Evolutionary conservation across 2,797 vertebrate species (phyloP).

Genomic region (Coracias cyanogaster): DNA sequence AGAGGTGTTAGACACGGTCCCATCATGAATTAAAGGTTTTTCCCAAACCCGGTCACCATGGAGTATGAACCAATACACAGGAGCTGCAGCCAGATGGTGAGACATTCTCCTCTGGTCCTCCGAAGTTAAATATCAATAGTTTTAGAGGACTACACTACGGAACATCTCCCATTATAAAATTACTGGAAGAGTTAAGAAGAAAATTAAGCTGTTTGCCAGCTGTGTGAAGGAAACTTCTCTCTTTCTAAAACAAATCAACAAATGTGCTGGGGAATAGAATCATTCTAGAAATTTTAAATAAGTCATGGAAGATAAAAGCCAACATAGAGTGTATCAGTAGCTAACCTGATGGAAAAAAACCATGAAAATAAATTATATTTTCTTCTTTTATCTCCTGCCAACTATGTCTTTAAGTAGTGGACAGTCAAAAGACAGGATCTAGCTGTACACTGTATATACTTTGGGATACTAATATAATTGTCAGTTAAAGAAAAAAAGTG

Average conservation of each 20-base stretch:
- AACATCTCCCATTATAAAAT: not conserved
- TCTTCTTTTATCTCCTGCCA: not conserved
- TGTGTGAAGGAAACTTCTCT: not conserved
- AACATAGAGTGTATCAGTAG: not conserved
- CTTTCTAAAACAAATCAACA: not conserved
- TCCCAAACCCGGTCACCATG: not conserved
- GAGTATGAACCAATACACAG: not conserved
- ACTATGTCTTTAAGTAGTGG: not conserved
- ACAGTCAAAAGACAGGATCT: not conserved
- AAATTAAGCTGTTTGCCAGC: not conserved
- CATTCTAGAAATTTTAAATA: not conserved
- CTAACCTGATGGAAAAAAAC: not conserved
- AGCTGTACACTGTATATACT: not conserved
- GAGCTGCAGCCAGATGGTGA: not conserved
- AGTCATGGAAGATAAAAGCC: not conserved
- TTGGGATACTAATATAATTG: rapidly evolving
- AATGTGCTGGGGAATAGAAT: not conserved
- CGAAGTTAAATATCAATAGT: not conserved
- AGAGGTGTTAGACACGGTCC: not conserved
- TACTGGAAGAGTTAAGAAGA: not conserved
- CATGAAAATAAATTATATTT: not conserved
- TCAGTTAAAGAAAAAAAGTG: not conserved
- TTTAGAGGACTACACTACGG: not conserved
- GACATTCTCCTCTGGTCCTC: not conserved
- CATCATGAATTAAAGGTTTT: not conserved